Evolutionary conservation across 2,113 vertebrate species (phyloP), one percentile per base, ranked within the genome.

Genomic region (Camelus bactrianus): DNA sequence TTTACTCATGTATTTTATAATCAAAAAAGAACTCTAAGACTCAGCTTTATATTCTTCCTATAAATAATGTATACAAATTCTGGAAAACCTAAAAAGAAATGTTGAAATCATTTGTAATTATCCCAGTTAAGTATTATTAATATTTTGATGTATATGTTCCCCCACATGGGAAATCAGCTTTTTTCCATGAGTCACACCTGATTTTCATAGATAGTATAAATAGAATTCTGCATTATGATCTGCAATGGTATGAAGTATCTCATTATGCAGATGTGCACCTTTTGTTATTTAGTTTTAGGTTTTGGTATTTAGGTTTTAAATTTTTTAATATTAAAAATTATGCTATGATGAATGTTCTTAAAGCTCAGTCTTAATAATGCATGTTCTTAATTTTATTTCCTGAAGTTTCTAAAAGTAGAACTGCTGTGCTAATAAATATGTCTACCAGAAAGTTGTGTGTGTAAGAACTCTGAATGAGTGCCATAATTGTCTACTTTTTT

Each of bases 371-470:
- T 82, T 60, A 56, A 85, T 60, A 56, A 85, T 89, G 65, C 83
- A 26, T 65, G 32, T 91, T 95, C 26, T 94, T 90, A 88, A 65
- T 65, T 91, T 65, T 91, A 56, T 62, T 77, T 77, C 75, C 24
- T 79, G 91, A 32, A 93, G 19, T 81, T 93, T 38, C 75, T 72
- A 14, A n/a, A 79, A 83, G 46, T 65, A 93, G 32, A 77, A 64
- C n/a, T 70, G 52, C 62, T 82, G 3, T 87, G 48, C 48, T 13
- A 12, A 15, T 86, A 64, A 62, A 6, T n/a, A 30, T 35, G 19
- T 91, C 94, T 48, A 30, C 32, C 20, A 22, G 24, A 92, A 84
- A 84, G 58, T 17, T 64, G 32, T 72, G 12, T 89, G 26, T 69
- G 69, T 82, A 54, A 91, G 38, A 88, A 3, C 54, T 38, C 11